Conservation (phyloP, 2,797 vertebrate genomes). For the Leucoraja ocellata region DNA sequence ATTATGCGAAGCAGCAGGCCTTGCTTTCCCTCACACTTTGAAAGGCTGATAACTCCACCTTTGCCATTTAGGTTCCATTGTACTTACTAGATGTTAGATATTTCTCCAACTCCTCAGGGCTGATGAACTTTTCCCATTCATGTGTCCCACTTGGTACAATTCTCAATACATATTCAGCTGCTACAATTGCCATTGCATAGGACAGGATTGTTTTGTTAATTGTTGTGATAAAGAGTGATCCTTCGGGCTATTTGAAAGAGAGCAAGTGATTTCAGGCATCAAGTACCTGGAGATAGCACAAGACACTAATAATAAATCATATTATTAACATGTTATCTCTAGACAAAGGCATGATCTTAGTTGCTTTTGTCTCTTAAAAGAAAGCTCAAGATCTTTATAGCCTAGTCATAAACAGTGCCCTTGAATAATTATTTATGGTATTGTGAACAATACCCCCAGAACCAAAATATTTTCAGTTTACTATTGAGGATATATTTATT, state of each 20-base stretch:
- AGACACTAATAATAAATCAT: background rate
- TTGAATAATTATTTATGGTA: no score
- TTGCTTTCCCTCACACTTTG: background rate
- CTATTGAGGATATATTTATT: no score
- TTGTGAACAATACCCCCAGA: no score
- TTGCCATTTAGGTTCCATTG: background rate
- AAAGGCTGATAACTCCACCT: background rate
- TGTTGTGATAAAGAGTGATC: constrained; percentile 90
- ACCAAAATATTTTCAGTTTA: no score
- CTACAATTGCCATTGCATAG: constrained; percentile 76
- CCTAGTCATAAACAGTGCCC: no score
- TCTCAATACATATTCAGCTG: constrained; percentile 74
- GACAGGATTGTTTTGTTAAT: constrained; percentile 86
- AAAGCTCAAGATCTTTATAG: no score
- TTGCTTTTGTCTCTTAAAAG: no score
- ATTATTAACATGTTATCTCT: no score
- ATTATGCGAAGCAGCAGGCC: background rate
- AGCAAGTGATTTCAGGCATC: constrained; percentile 35
- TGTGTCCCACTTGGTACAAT: constrained; percentile 86
- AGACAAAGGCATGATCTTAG: no score
- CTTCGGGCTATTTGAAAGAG: constrained; percentile 68
- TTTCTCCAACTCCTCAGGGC: constrained; percentile 75
- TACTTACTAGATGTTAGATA: constrained; percentile 83
- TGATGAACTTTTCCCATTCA: constrained; percentile 90
- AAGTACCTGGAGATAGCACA: background rate